These are phyloP conservation scores for Onychorhynchus coronatus DNA, from an alignment of 2,113 vertebrate genomes.

Conservation along the genomic window DNA sequence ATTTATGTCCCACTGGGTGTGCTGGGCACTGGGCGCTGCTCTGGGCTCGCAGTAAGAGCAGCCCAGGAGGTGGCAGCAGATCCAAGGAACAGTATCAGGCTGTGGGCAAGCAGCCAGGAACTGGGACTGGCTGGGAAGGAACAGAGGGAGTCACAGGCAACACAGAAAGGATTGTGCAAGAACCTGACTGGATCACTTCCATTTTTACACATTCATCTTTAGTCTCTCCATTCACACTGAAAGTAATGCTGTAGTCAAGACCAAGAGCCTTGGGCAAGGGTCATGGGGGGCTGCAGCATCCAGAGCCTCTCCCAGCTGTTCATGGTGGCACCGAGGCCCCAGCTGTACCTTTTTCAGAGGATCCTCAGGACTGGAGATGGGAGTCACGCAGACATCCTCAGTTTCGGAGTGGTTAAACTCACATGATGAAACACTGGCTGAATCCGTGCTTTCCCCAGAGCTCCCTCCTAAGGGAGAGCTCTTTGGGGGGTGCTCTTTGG, in stretches of 20 bases:
- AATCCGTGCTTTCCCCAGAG: slow-evolving; percentile 92
- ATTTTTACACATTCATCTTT: not conserved
- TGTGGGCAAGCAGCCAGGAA: not conserved
- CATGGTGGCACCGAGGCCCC: not conserved
- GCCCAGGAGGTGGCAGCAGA: slow-evolving; percentile 73
- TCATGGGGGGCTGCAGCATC: not conserved
- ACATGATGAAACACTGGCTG: slow-evolving; percentile 88
- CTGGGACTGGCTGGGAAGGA: not conserved
- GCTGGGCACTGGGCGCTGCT: not conserved
- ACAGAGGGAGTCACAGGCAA: not conserved
- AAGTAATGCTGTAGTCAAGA: not conserved
- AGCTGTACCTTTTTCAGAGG: slow-evolving; percentile 81
- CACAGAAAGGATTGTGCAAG: not conserved
- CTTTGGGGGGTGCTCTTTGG: slow-evolving; percentile 80
- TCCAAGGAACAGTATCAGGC: not conserved
- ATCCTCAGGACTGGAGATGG: slow-evolving; percentile 66
- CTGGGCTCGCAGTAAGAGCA: not conserved
- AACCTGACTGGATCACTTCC: not conserved
- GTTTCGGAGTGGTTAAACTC: slow-evolving; percentile 86
- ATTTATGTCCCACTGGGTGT: not conserved
- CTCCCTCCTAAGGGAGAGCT: slow-evolving; percentile 81
- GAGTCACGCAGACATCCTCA: slow-evolving; percentile 73
- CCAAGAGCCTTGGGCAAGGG: not conserved
- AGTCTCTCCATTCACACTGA: not conserved
- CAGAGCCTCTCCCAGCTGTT: too few relatives aligned